Evolutionary conservation across 2,888 invertebrate genomes (phyloP), one percentile per base, ranked within the genome.

Genomic region (Ophion ellenae): DNA sequence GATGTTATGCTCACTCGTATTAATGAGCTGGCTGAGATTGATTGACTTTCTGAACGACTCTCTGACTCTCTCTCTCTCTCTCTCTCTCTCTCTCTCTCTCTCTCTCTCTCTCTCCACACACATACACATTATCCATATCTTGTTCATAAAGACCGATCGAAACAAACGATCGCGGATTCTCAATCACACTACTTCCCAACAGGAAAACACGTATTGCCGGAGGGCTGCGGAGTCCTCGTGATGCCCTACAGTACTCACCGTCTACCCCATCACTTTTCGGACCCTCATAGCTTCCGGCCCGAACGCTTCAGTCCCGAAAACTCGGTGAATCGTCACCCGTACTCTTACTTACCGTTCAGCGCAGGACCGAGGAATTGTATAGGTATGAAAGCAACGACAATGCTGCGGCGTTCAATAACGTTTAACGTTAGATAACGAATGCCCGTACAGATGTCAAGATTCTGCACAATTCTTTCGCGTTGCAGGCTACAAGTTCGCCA

Each of bases 401-500:
- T 6, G n/a, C 17, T 3, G 7, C 32, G 32, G 32, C 32, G 32
- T 32, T 32, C 4, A 4, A 32, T 32, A 32, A 4, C 32, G 32
- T 32, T 32, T 32, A 32, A 32, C 32, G 32, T 32, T 32, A 32
- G 4, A 32, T 32, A 32, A 32, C 32, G 32, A 4, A 32, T 32
- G 6, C 9, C 10, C 45, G 45, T 11, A 45, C 6, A 45, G 45
- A 45, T 45, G 9, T 45, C 11, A 45, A 45, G 9, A 45, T 45
- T 10, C 11, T 5, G 9, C 2, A 45, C 9, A 45, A 47, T 47
- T 47, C 1, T 47, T 47, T 11, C 11, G 3, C 10, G 14, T 45
- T 28, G 14, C 63, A 94, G 96, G 97, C n/a, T 96, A 96, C 92
- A 95, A 95, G 87, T 97, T 96, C 90, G 96, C 96, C 0, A 95